Base-by-base conservation (phyloP, 2,113 vertebrate species). In the Zingel zingel region DNA sequence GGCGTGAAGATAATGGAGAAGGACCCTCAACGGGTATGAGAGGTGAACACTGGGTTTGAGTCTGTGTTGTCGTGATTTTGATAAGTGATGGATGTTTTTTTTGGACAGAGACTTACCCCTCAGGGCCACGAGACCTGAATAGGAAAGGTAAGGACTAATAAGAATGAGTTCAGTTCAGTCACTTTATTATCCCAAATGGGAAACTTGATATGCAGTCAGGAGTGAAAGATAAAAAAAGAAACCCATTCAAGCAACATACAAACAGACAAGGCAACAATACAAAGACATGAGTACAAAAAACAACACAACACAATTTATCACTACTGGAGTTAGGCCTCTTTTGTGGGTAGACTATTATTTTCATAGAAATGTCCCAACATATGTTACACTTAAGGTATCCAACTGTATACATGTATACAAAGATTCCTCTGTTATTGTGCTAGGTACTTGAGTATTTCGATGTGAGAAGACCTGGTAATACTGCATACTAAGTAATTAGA, bases 61-160 rank as follows among this genome's bases (percentile, higher is more conserved):
- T 50, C 25, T 25, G 1, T 47, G 15, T 19, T 15, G 6, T 69
- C 11, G 18, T 33, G 27, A n/a, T 33, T 33, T 51, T n/a, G 2
- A 19, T 36, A 69, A 48, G 15, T 68, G 16, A 51, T 72, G 3
- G 10, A 66, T 76, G 4, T 39, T 18, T 15, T 74, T 15, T 54
- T 61, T 62, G 95, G 95, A 72, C 94, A 95, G 71, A 96, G 95
- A 83, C 92, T 96, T 54, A 96, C 95, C 54, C 93, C 95, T 86
- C 95, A 96, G 90, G 95, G 95, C 73, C 96, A 96, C 94, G 96
- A 89, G 96, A 97, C 82, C 88, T 96, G 85, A 96, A 96, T 15
- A 30, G 15, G 3, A 47, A 23, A 47, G 53, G 51, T 25, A 16
- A 16, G 36, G 15, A 39, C 50, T 23, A 15, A 36, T 53, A 39